Evolutionary conservation across 1,140 invertebrate species (phyloP), one percentile per base, ranked within the genome.

Genomic region (Luehdorfia chinensis): DNA sequence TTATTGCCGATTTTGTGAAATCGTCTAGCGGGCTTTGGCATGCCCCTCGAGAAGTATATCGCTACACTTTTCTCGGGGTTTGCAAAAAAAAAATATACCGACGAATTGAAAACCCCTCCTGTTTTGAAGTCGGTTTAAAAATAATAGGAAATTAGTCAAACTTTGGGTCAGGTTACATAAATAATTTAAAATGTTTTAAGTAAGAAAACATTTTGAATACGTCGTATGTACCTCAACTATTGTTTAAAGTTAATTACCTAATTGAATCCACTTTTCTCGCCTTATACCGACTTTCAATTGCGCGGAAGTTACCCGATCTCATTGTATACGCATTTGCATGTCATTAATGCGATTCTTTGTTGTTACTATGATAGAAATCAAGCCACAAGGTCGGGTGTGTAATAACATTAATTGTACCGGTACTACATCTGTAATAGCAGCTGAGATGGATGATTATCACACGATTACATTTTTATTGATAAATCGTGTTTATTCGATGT

Each of bases 331-430:
- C 28, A 59, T 72, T 72, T 72, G 68, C 68, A 72, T 72, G 54
- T 59, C 46, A 64, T 72, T 72, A 65, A 64, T 50, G 43, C 55
- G 36, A 60, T 28, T 58, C 57, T 64, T 63, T 63, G 61, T 63
- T 62, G 64, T 66, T 72, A 59, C 58, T 64, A 55, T 55, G 67
- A 76, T 74, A 76, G 70, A 71, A 71, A 74, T 71, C 73, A 45
- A 54, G 49, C 14, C n/a, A 15, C 60, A 76, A 76, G 73, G 70
- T 65, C 67, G 25, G 28, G 21, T 18, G 31, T 25, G 51, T 68
- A 69, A 71, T 72, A 63, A 67, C 56, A 66, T 64, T 70, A 70
- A 72, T 75, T 70, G 64, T 63, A 27, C 28, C 43, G 30, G 39
- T 53, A 55, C 59, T 63, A 61, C 56, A 19, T 41, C 23, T 54